These are phyloP conservation scores for Trachelus stipa DNA, from an alignment of 2,888 invertebrate genomes.

Conservation along the genomic window DNA sequence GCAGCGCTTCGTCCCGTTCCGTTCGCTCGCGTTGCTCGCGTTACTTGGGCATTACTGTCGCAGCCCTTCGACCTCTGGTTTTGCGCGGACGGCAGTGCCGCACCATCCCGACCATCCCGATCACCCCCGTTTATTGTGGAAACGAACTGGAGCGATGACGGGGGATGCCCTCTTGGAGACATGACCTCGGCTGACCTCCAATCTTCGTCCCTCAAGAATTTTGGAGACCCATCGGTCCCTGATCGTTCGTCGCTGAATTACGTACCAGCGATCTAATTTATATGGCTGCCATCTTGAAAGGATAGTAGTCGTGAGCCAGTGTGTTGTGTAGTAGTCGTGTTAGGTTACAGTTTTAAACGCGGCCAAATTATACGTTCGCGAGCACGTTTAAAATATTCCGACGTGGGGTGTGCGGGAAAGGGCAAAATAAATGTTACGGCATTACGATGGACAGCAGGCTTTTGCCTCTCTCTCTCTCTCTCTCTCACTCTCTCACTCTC, in stretches of 20 bases:
- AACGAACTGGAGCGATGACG: background rate
- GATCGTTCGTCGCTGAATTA: conserved; percentile 17
- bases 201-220: background rate
- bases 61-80: conserved; percentile 36
- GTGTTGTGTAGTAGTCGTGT: conserved; percentile 53
- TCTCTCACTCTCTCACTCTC: conserved; percentile 22
- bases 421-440: conserved; percentile 63
- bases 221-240: background rate
- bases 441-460: conserved; percentile 56
- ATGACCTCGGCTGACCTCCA: background rate
- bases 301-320: conserved; percentile 48
- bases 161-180: background rate
- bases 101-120: background rate
- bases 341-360: conserved; percentile 65
- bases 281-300: conserved; percentile 61
- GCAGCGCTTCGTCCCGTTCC: conserved; percentile 49
- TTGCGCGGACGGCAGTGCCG: conserved; percentile 19
- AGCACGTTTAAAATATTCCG: conserved; percentile 62
- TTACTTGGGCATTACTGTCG: conserved; percentile 36
- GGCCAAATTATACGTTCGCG: conserved; percentile 64
- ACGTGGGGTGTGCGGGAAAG: conserved; percentile 58
- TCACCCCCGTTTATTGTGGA: background rate
- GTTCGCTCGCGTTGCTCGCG: background rate
- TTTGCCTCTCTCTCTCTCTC: conserved; percentile 26
- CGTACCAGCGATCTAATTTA: conserved; percentile 53